A percentile compares a stretch with the other conserved stretches of the same genome.
Conservation (phyloP, 2,113 vertebrate species). For the Burhinus bistriatus region DNA sequence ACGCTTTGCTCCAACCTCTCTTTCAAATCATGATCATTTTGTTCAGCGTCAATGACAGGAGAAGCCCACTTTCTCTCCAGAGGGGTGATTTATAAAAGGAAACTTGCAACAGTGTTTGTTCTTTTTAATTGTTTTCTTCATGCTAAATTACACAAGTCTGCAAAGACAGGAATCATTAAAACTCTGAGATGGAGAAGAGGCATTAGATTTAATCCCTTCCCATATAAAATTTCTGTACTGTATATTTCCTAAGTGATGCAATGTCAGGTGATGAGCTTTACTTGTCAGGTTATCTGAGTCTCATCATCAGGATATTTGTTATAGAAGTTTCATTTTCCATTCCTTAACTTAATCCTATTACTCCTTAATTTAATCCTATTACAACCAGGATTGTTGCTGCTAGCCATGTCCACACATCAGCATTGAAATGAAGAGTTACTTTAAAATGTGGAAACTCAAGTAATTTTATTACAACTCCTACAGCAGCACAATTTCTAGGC, state of each 20-base stretch:
- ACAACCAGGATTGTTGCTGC: not conserved
- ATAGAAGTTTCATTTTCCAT: not conserved
- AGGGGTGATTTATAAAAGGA: not conserved
- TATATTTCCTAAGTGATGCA: not conserved
- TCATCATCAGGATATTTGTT: not conserved
- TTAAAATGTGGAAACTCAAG: not conserved
- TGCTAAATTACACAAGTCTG: not conserved
- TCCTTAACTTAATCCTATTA: conserved; percentile 31
- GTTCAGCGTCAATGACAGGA: not conserved
- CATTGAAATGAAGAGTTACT: not conserved
- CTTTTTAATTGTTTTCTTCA: not conserved
- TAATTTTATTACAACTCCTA: not conserved
- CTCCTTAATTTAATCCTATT: conserved; percentile 14
- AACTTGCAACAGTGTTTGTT: not conserved
- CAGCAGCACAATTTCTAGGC: not conserved
- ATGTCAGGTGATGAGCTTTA: not conserved
- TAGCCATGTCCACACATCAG: not conserved
- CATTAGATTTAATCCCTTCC: not conserved
- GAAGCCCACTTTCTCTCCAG: not conserved
- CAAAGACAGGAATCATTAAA: not conserved
- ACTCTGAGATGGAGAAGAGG: not conserved
- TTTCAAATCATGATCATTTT: not conserved
- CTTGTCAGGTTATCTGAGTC: not conserved
- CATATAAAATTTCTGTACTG: not conserved
- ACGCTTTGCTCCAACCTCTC: not conserved